A percentile compares a stretch with the other conserved stretches of the same genome.
Conservation (phyloP, 2,888 invertebrate species). For the Galeruca laticollis region DNA sequence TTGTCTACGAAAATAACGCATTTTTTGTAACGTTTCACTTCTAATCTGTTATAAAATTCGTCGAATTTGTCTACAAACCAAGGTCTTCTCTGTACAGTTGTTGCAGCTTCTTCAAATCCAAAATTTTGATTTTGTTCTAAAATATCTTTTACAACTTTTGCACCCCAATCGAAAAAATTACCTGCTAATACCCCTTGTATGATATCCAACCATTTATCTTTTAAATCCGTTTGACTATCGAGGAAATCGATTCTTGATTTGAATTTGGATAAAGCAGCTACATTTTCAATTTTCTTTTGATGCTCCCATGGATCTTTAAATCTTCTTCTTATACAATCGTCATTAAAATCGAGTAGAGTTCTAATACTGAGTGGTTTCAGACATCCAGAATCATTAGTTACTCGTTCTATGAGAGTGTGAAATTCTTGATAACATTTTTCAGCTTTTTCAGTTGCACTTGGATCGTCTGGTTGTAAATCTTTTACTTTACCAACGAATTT, state of each 20-base stretch:
- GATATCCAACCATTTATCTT: conserved; percentile 74
- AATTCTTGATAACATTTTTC: conserved; percentile 87
- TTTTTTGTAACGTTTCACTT: conserved; percentile 81
- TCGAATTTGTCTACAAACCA: conserved; percentile 93
- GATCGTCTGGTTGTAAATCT: conserved; percentile 80
- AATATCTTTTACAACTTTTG: conserved; percentile 87
- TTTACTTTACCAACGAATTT: conserved; percentile 88
- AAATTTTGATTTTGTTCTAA: conserved; percentile 80
- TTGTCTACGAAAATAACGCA: conserved; percentile 96
- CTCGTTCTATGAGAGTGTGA: conserved; percentile 80
- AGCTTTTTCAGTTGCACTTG: conserved; percentile 83
- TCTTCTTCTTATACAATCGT: conserved; percentile 89
- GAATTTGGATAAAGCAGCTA: conserved; percentile 80
- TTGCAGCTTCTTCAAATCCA: conserved; percentile 85
- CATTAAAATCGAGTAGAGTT: conserved; percentile 90
- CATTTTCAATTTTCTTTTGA: conserved; percentile 91
- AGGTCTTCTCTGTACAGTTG: conserved; percentile 87
- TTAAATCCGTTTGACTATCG: conserved; percentile 75
- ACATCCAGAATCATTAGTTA: conserved; percentile 83
- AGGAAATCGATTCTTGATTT: conserved; percentile 75
- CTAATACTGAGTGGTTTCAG: conserved; percentile 87
- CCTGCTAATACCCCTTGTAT: conserved; percentile 79
- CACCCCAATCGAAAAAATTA: conserved; percentile 99
- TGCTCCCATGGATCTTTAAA: conserved; percentile 90
- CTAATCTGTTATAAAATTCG: conserved; percentile 81